Base-by-base conservation (phyloP, 2,888 invertebrate genomes). In the Nomada hirtipes region DNA sequence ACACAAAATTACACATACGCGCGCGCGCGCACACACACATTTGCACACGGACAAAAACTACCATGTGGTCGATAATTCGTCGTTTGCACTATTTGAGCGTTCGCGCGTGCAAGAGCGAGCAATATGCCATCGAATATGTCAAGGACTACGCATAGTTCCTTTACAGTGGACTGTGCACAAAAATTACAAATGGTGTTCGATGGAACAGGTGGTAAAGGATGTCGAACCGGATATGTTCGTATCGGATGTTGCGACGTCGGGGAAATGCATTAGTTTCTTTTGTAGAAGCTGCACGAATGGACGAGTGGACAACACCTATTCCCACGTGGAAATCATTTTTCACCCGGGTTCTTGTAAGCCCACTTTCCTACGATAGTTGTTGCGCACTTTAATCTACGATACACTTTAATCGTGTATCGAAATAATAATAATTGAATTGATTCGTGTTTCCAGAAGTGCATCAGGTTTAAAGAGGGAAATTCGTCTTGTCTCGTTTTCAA, bases 51-150 rank as follows among this genome's bases (percentile, higher is more conserved):
- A 36, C 10, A 67, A 73, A 71, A 73, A 83, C 70, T 53, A 47
- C 69, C 73, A 76, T 64, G 71, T 79, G 73, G 67, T 71, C 79
- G 78, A 83, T 81, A 67, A 75, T 79, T 86, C 75, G 76, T 77
- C 75, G 79, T 86, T 86, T 79, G 86, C 72, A 72, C 82, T 83
- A 83, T 82, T 86, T 82, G 82, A 79, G 75, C 53, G 64, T 76
- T 86, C 75, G 63, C 67, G 76, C 81, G 69, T 79, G 72, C 70
- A 76, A 75, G 57, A 83, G 71, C 81, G 74, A 81, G 67, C 77
- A 71, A 81, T 81, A 77, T 69, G 59, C 74, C 65, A 61, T 15
- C 20, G 83, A 76, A 82, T 76, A 83, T 82, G 83, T 83, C 83
- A 83, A 83, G 83, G 83, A 55, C 82, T 59, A 75, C 42, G 69